Evolutionary conservation across 2,113 vertebrate genomes (phyloP).

Genomic region (Cinclus mexicanus): DNA sequence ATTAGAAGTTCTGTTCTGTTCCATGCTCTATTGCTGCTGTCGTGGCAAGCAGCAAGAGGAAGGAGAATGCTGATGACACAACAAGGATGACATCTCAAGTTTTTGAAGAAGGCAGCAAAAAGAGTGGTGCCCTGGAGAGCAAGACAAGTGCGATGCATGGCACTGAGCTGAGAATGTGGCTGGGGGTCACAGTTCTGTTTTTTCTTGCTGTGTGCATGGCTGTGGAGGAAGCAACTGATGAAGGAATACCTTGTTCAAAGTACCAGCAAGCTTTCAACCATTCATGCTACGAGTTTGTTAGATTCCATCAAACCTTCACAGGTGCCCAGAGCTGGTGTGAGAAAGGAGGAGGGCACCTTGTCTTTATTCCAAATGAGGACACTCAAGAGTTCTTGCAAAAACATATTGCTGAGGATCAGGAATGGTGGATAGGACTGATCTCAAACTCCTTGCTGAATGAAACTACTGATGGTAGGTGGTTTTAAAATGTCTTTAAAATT

Average conservation of each 20-base stretch:
- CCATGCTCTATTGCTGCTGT: not conserved
- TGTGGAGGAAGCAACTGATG: constrained; percentile 38
- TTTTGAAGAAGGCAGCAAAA: constrained; percentile 8
- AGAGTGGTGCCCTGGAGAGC: not conserved
- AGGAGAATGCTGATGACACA: not conserved
- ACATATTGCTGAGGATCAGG: constrained; percentile 77
- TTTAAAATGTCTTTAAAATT: constrained; percentile 4
- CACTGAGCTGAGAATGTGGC: not conserved
- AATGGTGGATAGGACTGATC: constrained; percentile 92
- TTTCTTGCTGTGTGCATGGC: constrained; percentile 36
- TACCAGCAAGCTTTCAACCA: constrained; percentile 81
- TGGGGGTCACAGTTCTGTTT: constrained; percentile 2
- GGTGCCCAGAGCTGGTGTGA: constrained; percentile 91
- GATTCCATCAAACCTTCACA: constrained; percentile 72
- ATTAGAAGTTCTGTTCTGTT: not conserved
- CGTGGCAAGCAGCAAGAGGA: not conserved
- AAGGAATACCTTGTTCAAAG: constrained; percentile 75
- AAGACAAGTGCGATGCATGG: constrained; percentile 7
- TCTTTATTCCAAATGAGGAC: constrained; percentile 85
- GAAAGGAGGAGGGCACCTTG: constrained; percentile 86
- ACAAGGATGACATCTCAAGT: not conserved
- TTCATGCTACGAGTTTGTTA: constrained; percentile 89
- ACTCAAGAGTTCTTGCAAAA: constrained; percentile 87
- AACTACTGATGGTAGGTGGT: constrained; percentile 62
- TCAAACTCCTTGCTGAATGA: constrained; percentile 69